phyloP scores from a whole-genome alignment of 2,797 vertebrate genomes.

The Lepus townsendii region DNA sequence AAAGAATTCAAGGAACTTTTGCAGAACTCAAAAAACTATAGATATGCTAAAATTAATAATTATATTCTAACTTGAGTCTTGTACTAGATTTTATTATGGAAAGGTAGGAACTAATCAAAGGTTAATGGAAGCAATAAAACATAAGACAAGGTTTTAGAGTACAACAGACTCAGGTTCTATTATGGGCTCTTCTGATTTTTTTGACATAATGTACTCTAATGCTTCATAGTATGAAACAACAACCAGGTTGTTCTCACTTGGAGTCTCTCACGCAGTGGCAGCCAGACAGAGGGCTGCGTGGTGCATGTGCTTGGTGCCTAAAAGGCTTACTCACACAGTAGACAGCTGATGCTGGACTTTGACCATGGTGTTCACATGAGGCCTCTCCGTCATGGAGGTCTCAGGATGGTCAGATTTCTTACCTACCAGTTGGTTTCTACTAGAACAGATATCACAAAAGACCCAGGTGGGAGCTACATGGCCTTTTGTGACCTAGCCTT shows the following conservation, averaged over 20 bases:
- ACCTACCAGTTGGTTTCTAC: not conserved
- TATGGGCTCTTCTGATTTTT: not conserved
- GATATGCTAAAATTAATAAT: not conserved
- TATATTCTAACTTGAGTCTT: not conserved
- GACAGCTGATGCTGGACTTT: not conserved
- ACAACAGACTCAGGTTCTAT: not conserved
- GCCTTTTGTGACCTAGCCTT: not conserved
- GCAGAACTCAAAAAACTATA: not conserved
- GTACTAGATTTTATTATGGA: constrained; percentile 27
- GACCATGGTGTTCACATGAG: not conserved
- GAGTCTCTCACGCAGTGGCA: not conserved
- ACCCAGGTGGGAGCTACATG: not conserved
- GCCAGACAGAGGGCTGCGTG: not conserved
- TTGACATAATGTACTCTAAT: not conserved
- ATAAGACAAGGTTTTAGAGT: not conserved
- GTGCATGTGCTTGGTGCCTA: not conserved
- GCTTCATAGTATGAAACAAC: not conserved
- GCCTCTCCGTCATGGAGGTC: not conserved
- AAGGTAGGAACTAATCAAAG: constrained; percentile 6
- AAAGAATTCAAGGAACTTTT: constrained; percentile 45
- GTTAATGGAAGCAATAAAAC: not conserved
- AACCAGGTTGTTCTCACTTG: not conserved
- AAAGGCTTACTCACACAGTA: not conserved
- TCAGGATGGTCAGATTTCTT: constrained; percentile 1
- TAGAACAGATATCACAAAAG: not conserved